Base-by-base conservation (phyloP, 2,113 vertebrate genomes). In the Chlorocebus sabaeus region DNA sequence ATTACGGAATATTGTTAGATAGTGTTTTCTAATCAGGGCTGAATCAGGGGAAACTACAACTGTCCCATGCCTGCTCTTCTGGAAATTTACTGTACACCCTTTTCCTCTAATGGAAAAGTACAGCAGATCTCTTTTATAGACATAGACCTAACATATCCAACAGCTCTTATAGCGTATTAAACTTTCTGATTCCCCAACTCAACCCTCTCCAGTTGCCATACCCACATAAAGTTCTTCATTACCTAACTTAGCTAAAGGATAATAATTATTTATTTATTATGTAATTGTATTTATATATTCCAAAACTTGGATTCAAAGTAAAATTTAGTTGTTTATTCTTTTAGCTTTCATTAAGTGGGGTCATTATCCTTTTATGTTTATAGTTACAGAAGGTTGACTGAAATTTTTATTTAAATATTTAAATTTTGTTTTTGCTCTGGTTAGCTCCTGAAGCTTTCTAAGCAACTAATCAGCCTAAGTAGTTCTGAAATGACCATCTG, bases 21-120 rank as follows among this genome's bases (percentile, higher is more conserved):
- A 92, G 40, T 81, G 81, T 96, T 97, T 96, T 97, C 84, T 45
- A 45, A 45, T 45, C n/a, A 22, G 86, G n/a, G 32, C 88, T 89
- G 57, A 90, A 67, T 94, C 78, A 70, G 55, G 45, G 38, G 48
- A 81, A 76, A 83, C 68, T 80, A 95, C 57, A 85, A 73, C 64
- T 84, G 52, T 50, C 92, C 43, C 57, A 97, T 78, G n/a, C 76
- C 61, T 96, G 67, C 52, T 97, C 8, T 90, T 92, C 96, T 98
- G 98, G 98, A 97, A 98, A 98, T 96, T 94, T 98, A 96, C 98
- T 90, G 81, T 88, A 52, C 30, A 57, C 52, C 83, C 10, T 61
- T 82, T 90, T 85, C 50, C 73, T 93, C 43, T 95, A 64, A 75
- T 98, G 98, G 98, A 98, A 98, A 97, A 97, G 52, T 97, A 98